Conservation (phyloP, 2,797 vertebrate species). For the Varecia variegata region DNA sequence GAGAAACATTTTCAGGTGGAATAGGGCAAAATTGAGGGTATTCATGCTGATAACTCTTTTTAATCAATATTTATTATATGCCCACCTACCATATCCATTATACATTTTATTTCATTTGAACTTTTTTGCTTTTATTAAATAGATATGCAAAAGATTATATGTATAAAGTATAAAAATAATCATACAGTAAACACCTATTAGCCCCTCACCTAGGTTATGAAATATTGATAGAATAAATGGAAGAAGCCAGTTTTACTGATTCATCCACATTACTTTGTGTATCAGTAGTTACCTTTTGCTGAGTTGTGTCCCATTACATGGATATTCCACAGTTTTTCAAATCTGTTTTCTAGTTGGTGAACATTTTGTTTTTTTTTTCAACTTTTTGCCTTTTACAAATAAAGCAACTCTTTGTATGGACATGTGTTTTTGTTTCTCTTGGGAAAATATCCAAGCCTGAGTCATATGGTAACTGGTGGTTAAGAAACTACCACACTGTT, state of each 20-base stretch:
- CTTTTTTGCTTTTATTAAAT: not conserved
- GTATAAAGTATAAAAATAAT: not conserved
- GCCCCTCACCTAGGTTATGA: not conserved
- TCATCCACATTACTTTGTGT: not conserved
- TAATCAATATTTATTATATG: not conserved
- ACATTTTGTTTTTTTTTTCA: not conserved
- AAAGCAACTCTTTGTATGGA: not conserved
- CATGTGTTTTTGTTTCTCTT: not conserved
- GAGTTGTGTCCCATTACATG: not conserved
- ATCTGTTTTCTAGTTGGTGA: not conserved
- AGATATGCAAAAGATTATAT: not conserved
- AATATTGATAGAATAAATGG: not conserved
- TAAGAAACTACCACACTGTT: not conserved
- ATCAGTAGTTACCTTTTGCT: not conserved
- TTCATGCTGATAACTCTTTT: not conserved
- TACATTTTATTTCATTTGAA: not conserved
- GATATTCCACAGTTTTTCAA: not conserved
- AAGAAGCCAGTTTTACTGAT: not conserved
- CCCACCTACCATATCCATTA: not conserved
- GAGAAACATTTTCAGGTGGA: slow-evolving; percentile 5
- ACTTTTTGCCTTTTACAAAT: not conserved
- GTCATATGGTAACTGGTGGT: not conserved
- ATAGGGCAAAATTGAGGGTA: not conserved
- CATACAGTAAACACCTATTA: not conserved
- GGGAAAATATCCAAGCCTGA: not conserved